Base-by-base conservation (phyloP, 2,797 vertebrate genomes). In the Myripristis murdjan region DNA sequence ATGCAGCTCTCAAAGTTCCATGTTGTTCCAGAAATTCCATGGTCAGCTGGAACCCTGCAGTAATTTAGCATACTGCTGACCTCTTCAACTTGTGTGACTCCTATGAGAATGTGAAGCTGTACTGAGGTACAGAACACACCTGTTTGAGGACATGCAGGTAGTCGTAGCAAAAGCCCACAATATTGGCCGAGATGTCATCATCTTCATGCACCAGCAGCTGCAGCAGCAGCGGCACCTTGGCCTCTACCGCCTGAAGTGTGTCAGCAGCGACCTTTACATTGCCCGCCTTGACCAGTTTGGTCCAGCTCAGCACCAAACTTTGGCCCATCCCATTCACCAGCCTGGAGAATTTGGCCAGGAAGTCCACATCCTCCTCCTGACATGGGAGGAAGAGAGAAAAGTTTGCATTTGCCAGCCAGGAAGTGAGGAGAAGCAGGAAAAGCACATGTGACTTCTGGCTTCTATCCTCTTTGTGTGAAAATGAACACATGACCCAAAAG, bases 131-230 rank as follows among this genome's bases (percentile, higher is more conserved):
- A 39, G 11, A 15, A 39, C 59, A 6, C 82, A 97, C 98, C 96
- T 99, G 98, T 91, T 99, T 99, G 72, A 99, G 93, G 68, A 98
- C 96, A 69, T 99, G 97, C 90, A 99, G 96, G 91, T 99, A 99
- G 71, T 99, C 98, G 0, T 99, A 99, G 93, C 98, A 99, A 93
- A 99, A 99, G 49, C 95, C 94, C 66, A 98, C 97, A 47, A 98
- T 96, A 86, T 99, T 99, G 55, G 97, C 96, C 0, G 98, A 99
- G 82, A 99, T 99, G 86, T 99, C 98, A 0, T 99, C 98, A 55
- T 99, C 98, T 70, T 98, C 96, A 0, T 99, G 98, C 70, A 97
- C 94, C 11, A 99, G 92, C 73, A 99, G 93, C 82, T 96, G 96
- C 52, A 99, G 92, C 95, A 97, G 96, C 24, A 99, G 94, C 1